Percentiles rank a stretch among this genome's conserved stretches.
phyloP scores from a whole-genome alignment of 2,113 vertebrate genomes.

The human (Homo sapiens) region GRCh38 chr6:104948501-104949000 shows the following conservation, averaged over 20 bases:
- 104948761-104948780: not conserved
- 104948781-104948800: constrained; percentile 20
- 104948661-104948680: constrained; percentile 22
- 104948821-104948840: not conserved
- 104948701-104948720: constrained; percentile 21
- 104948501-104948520: constrained; percentile 37
- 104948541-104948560: constrained; percentile 46
- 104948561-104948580: constrained; percentile 23
- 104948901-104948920: not conserved
- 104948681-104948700: not conserved
- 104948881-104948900: not conserved
- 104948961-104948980: not conserved
- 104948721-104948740: constrained; percentile 26
- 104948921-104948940: not conserved
- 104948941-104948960: not conserved
- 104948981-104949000: constrained; percentile 48
- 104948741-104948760: not conserved
- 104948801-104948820: constrained; percentile 11
- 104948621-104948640: constrained; percentile 15
- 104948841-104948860: not conserved
- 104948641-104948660: not conserved
- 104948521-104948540: not conserved
- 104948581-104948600: not conserved
- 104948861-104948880: constrained; percentile 31
- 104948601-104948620: constrained; percentile 23